Evolutionary conservation across 1,140 invertebrate species (phyloP).

Genomic region (Calephelis virginiensis): DNA sequence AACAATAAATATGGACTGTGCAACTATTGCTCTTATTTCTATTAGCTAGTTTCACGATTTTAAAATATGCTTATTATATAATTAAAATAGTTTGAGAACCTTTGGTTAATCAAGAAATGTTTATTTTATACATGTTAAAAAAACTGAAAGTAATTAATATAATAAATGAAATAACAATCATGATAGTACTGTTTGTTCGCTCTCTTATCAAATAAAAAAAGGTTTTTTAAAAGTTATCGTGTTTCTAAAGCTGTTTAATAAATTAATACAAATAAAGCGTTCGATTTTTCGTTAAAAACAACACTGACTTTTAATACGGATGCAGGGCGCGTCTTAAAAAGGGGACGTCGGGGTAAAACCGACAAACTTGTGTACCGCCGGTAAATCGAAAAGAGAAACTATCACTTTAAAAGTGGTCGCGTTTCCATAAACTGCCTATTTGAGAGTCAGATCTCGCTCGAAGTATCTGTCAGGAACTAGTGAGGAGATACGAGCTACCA

Average conservation of each 20-base stretch:
- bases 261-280: slow-evolving; percentile 17
- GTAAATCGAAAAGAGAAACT: slow-evolving; percentile 61
- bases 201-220: too few species aligned
- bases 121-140: too few species aligned
- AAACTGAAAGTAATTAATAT: too few species aligned
- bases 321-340: slow-evolving; percentile 37
- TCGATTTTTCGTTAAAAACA: slow-evolving; percentile 26
- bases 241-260: background rate
- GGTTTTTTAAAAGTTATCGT: too few species aligned
- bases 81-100: too few species aligned
- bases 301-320: slow-evolving; percentile 38
- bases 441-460: slow-evolving; percentile 55
- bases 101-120: too few species aligned
- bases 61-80: too few species aligned
- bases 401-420: slow-evolving; percentile 63
- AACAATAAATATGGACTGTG: too few species aligned
- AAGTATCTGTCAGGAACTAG: slow-evolving; percentile 46
- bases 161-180: too few species aligned
- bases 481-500: slow-evolving; percentile 42
- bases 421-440: slow-evolving; percentile 57
- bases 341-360: slow-evolving; percentile 44
- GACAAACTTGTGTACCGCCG: slow-evolving; percentile 44
- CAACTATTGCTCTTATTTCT: too few species aligned
- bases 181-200: too few species aligned
- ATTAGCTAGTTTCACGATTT: too few species aligned